These are phyloP conservation scores for Heliconius cydno DNA, from an alignment of 2,888 invertebrate genomes.

Conservation along the genomic window DNA sequence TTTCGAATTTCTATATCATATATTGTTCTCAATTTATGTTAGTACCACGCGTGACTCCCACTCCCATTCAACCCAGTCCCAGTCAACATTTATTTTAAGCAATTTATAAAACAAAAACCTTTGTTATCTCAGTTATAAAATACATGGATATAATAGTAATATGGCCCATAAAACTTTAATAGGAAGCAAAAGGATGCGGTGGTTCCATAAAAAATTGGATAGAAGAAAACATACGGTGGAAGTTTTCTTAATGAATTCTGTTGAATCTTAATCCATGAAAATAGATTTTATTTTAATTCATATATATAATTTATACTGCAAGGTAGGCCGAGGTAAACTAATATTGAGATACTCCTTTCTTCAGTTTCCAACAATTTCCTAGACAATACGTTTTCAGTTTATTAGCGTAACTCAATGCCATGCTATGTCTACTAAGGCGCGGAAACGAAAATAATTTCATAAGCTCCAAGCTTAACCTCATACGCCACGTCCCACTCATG, in stretches of 20 bases:
- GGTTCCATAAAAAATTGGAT: slow-evolving; percentile 43
- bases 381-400: too few species aligned
- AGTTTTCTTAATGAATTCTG: neutral
- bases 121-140: slow-evolving; percentile 44
- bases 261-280: neutral
- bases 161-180: slow-evolving; percentile 50
- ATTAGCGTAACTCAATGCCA: neutral
- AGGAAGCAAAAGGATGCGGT: slow-evolving; percentile 45
- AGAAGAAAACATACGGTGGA: slow-evolving; percentile 33
- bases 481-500: neutral
- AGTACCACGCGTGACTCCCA: neutral
- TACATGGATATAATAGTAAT: slow-evolving; percentile 44
- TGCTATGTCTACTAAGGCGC: neutral
- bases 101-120: slow-evolving; percentile 35
- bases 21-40: neutral
- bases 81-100: slow-evolving; percentile 24
- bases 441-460: too few species aligned
- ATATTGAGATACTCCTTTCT: too few species aligned
- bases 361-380: too few species aligned
- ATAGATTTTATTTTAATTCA: neutral
- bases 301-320: neutral
- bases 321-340: too few species aligned
- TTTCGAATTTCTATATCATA: neutral
- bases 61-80: too few species aligned
- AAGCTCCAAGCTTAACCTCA: too few species aligned